These are phyloP conservation scores for Conomelus anceps DNA, from an alignment of 2,888 invertebrate genomes.

Conservation along the genomic window DNA sequence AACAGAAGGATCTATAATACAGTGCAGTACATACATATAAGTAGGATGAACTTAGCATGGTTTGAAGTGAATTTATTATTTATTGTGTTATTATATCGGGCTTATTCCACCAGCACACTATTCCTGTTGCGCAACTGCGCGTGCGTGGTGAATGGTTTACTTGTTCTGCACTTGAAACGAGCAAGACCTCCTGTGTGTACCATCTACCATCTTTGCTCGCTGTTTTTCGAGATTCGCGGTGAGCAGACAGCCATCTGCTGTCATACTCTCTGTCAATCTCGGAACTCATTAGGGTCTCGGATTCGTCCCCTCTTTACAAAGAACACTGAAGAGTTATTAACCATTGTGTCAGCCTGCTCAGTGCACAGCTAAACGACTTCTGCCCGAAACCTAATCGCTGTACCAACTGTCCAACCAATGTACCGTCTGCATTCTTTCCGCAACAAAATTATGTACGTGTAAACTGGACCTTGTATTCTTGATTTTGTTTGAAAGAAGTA, in stretches of 20 bases:
- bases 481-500: too few relatives aligned
- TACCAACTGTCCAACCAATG: neutral
- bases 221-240: neutral
- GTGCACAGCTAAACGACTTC: neutral
- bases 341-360: neutral
- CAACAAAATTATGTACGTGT: neutral
- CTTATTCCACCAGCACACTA: too few relatives aligned
- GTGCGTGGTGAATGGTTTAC: neutral
- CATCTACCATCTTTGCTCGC: too few relatives aligned
- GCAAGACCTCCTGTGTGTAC: too few relatives aligned
- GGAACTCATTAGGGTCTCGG: neutral
- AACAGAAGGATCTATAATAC: neutral
- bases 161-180: neutral
- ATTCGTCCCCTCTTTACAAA: neutral
- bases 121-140: neutral
- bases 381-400: neutral
- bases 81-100: neutral
- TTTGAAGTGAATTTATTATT: neutral
- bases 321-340: neutral
- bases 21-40: neutral
- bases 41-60: neutral
- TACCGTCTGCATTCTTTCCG: neutral
- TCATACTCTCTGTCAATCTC: neutral
- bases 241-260: neutral
- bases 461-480: neutral